Conservation (phyloP, 1,140 invertebrate genomes). For the Drosophila aff. region DNA sequence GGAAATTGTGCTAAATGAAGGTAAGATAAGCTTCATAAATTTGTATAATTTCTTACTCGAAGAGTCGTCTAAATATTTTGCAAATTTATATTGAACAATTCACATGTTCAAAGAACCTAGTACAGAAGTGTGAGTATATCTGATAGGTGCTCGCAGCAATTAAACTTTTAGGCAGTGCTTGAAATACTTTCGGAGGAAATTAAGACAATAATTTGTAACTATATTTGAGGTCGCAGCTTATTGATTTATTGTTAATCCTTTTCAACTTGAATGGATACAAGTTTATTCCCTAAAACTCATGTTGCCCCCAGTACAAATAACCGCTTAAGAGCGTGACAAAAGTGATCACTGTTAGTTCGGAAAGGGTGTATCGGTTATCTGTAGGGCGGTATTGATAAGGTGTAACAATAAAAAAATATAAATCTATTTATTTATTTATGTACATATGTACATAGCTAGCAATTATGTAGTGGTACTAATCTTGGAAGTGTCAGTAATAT, state of each 20-base stretch:
- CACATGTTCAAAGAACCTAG: too few species aligned
- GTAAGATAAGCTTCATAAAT: conserved; percentile 15
- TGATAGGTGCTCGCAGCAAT: background rate
- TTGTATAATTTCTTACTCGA: too few species aligned
- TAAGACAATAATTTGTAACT: background rate
- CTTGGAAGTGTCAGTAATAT: background rate
- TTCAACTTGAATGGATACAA: background rate
- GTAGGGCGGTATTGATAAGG: too few species aligned
- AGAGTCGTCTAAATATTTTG: too few species aligned
- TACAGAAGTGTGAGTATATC: background rate
- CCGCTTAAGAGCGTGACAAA: background rate
- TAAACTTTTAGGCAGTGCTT: background rate
- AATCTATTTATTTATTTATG: background rate
- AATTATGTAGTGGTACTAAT: background rate
- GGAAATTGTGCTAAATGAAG: conserved; percentile 11
- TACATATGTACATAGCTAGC: background rate
- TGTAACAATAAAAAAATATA: too few species aligned
- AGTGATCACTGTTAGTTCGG: too few species aligned
- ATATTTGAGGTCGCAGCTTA: background rate
- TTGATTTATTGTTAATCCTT: background rate
- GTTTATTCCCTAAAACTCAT: background rate
- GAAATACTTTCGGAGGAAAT: background rate
- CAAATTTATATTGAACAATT: too few species aligned
- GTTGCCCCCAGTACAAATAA: too few species aligned
- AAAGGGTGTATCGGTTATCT: background rate